Conservation (phyloP, 1,140 invertebrate species). For the Sitobion miscanthi region DNA sequence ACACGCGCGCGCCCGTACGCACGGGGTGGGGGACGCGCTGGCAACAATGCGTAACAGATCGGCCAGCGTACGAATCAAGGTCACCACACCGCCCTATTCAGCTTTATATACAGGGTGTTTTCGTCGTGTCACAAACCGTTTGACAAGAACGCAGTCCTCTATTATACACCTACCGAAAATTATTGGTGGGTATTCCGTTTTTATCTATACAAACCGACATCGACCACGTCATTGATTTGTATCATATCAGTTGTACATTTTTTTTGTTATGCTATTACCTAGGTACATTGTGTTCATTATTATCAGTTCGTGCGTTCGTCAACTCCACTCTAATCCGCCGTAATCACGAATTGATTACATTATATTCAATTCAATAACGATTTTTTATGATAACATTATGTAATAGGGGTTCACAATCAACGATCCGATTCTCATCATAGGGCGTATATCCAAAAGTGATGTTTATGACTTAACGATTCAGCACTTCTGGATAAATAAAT, state of each 20-base stretch:
- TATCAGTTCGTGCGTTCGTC: not conserved
- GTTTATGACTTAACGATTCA: slow-evolving; percentile 4
- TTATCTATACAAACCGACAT: not conserved
- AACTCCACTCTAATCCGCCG: not conserved
- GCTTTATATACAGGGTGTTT: slow-evolving; percentile 53
- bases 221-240: not conserved
- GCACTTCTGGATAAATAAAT: not conserved
- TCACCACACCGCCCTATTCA: slow-evolving; percentile 52
- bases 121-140: not conserved
- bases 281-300: not conserved
- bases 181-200: not conserved
- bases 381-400: not conserved
- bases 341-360: not conserved
- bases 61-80: slow-evolving; percentile 52
- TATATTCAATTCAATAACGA: not conserved
- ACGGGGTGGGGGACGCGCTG: slow-evolving; percentile 51
- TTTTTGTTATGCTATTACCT: not conserved
- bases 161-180: not conserved
- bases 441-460: not conserved
- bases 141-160: not conserved
- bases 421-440: not conserved
- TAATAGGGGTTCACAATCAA: not conserved
- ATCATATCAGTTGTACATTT: not conserved
- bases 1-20: not conserved
- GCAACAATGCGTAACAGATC: slow-evolving; percentile 56